Evolutionary conservation across 2,888 invertebrate species (phyloP).

Genomic region (Gnatocerus cornutus): DNA sequence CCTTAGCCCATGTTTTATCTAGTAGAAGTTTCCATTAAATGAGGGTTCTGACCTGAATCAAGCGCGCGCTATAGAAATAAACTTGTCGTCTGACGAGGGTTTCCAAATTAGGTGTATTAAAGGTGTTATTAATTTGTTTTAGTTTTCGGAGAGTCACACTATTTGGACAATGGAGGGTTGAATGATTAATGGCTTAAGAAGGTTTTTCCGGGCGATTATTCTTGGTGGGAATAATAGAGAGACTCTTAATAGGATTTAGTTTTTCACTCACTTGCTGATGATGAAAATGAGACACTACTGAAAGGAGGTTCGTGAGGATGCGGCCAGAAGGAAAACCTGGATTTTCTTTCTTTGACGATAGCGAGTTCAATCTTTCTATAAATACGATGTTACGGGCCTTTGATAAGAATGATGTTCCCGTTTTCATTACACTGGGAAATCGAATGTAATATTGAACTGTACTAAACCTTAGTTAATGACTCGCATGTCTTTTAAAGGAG

Average conservation of each 20-base stretch:
- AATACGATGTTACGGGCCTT: too few species aligned
- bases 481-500: too few species aligned
- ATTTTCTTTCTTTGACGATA: too few species aligned
- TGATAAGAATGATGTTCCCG: too few species aligned
- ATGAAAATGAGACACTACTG: too few species aligned
- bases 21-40: background rate
- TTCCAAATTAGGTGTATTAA: background rate
- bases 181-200: background rate
- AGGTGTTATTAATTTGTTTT: conserved; percentile 1
- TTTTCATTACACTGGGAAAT: too few species aligned
- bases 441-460: too few species aligned
- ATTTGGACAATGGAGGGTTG: background rate
- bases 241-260: background rate
- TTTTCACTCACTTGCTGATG: too few species aligned
- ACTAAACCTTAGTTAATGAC: too few species aligned
- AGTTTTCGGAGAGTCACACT: background rate
- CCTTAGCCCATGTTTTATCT: background rate
- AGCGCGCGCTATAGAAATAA: background rate
- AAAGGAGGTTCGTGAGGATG: too few species aligned
- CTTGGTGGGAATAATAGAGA: background rate
- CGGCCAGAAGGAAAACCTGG: too few species aligned
- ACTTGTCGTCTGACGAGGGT: background rate
- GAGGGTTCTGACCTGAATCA: background rate
- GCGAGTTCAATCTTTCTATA: too few species aligned
- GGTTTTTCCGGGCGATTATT: background rate